These are phyloP conservation scores for Agrochola macilenta DNA, from an alignment of 2,888 invertebrate species.

Conservation along the genomic window DNA sequence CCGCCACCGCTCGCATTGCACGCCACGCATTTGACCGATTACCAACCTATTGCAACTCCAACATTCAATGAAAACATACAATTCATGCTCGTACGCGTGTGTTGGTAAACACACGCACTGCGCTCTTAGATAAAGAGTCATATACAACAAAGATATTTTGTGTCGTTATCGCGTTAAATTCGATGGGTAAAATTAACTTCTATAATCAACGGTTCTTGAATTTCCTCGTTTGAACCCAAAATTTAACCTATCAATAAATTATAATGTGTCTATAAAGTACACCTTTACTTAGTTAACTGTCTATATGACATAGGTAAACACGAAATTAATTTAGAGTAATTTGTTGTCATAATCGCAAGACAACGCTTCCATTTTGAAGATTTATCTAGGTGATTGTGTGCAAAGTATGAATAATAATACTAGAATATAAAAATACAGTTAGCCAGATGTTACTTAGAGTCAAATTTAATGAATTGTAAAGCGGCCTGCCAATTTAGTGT, in stretches of 20 bases:
- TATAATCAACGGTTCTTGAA: not conserved
- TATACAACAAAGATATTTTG: slow-evolving; percentile 2
- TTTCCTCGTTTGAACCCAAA: slow-evolving; percentile 9
- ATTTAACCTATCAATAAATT: too few species aligned
- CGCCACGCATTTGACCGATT: slow-evolving; percentile 81
- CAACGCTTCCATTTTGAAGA: not conserved
- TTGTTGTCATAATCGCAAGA: slow-evolving; percentile 3
- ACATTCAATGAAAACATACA: slow-evolving; percentile 80
- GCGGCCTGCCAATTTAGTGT: slow-evolving; percentile 77
- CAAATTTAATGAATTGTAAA: slow-evolving; percentile 74
- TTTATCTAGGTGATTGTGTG: slow-evolving; percentile 12
- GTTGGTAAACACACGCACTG: slow-evolving; percentile 65
- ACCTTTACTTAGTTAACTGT: not conserved
- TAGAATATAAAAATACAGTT: slow-evolving; percentile 64
- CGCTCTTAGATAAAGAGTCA: slow-evolving; percentile 44
- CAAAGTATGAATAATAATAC: slow-evolving; percentile 41
- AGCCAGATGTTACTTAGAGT: slow-evolving; percentile 65
- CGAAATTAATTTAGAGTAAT: not conserved
- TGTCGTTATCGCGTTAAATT: slow-evolving; percentile 2
- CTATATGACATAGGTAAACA: not conserved
- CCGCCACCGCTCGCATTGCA: slow-evolving; percentile 72
- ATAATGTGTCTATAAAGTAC: not conserved
- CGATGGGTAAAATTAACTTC: not conserved
- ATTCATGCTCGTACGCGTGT: slow-evolving; percentile 74
- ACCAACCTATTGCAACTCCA: slow-evolving; percentile 77